phyloP scores from a whole-genome alignment of 2,797 vertebrate species.

The Todus mexicanus region DNA sequence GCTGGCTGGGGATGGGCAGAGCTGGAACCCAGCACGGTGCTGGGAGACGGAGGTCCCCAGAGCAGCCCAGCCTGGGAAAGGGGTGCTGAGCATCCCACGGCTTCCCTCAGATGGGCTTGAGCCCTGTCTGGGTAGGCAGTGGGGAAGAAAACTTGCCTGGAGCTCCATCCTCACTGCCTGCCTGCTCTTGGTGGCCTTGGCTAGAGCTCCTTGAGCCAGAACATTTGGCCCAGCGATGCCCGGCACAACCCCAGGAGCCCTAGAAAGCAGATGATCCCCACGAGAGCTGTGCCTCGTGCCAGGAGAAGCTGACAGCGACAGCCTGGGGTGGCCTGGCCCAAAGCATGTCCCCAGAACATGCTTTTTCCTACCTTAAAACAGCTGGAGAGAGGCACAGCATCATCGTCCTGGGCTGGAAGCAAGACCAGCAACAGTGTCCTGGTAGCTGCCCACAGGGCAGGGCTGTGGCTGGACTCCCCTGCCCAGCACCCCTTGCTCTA shows the following conservation, averaged over 20 bases:
- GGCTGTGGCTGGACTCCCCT: neutral
- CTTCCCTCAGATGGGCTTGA: neutral
- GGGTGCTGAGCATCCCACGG: neutral
- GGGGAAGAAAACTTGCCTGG: neutral
- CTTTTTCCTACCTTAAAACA: conserved; percentile 1
- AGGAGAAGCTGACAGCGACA: neutral
- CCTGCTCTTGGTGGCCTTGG: neutral
- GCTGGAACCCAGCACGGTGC: neutral
- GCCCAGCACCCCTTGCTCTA: neutral
- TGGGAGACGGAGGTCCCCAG: neutral
- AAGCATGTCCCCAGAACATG: neutral
- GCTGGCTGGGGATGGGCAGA: neutral
- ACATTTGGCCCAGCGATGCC: neutral
- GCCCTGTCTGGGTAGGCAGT: accelerated
- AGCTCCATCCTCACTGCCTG: neutral
- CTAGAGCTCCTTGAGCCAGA: neutral
- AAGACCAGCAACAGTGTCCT: neutral
- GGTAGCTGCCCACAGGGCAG: neutral
- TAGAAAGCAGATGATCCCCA: neutral
- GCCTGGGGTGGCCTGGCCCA: neutral
- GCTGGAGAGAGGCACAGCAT: neutral
- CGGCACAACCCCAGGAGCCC: neutral
- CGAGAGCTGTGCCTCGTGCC: neutral
- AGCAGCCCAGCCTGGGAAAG: neutral
- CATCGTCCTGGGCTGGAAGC: accelerated